phyloP scores from a whole-genome alignment of 1,140 invertebrate species.

The Mamestra configurata region DNA sequence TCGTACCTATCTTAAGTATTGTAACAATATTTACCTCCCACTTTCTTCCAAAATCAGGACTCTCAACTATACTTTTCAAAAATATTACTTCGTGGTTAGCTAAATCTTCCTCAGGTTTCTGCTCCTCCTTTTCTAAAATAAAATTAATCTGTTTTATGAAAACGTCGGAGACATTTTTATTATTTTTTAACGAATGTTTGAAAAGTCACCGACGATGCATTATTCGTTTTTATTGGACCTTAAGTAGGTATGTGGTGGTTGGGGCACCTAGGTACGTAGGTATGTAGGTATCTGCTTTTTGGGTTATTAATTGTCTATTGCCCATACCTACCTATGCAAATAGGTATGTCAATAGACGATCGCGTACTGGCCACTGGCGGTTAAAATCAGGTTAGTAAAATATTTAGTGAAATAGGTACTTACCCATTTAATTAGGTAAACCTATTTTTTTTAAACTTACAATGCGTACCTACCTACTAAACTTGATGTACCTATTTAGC shows the following conservation, averaged over 20 bases:
- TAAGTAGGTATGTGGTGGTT: not conserved
- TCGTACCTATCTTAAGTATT: too few species aligned
- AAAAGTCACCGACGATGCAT: not conserved
- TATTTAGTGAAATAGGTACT: too few species aligned
- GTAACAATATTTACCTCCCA: slow-evolving; percentile 67
- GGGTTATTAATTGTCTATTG: too few species aligned
- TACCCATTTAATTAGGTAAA: too few species aligned
- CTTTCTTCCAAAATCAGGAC: slow-evolving; percentile 82
- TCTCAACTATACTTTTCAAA: slow-evolving; percentile 86
- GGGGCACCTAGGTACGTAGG: not conserved
- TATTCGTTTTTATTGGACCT: not conserved
- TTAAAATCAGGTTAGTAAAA: too few species aligned
- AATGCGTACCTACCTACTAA: too few species aligned
- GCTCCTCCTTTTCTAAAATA: slow-evolving; percentile 77
- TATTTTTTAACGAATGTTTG: not conserved
- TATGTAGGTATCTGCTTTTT: too few species aligned
- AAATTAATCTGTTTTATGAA: slow-evolving; percentile 47
- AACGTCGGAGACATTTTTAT: not conserved
- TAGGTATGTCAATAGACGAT: too few species aligned
- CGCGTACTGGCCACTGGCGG: too few species aligned
- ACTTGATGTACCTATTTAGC: too few species aligned
- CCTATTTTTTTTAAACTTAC: too few species aligned
- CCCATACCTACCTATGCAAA: not conserved
- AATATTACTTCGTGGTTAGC: slow-evolving; percentile 87
- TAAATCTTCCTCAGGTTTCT: slow-evolving; percentile 83